Conservation (phyloP, 2,113 vertebrate genomes). For the Typhlomys cinereus region DNA sequence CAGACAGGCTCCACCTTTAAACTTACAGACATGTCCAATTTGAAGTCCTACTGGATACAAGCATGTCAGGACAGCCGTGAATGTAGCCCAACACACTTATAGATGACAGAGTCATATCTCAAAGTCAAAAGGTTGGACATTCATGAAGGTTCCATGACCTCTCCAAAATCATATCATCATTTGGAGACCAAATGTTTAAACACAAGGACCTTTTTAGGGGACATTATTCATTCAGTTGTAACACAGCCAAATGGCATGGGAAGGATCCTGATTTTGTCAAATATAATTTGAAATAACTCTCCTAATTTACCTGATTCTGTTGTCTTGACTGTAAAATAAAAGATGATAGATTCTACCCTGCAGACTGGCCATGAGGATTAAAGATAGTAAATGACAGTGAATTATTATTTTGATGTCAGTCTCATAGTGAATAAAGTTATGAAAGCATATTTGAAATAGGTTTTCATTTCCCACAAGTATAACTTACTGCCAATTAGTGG, state of each 20-base stretch:
- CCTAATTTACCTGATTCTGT: slow-evolving; percentile 38
- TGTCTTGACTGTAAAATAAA: not conserved
- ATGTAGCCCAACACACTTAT: not conserved
- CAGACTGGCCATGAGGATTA: not conserved
- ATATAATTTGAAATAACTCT: not conserved
- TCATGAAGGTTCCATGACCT: not conserved
- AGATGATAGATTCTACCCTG: not conserved
- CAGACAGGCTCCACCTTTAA: not conserved
- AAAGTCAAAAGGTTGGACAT: not conserved
- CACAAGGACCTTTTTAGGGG: not conserved
- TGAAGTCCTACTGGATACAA: not conserved
- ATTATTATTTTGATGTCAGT: slow-evolving; percentile 32
- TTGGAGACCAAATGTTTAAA: not conserved
- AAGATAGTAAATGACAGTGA: not conserved
- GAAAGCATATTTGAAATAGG: slow-evolving; percentile 28
- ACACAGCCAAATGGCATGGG: not conserved
- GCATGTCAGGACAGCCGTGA: not conserved
- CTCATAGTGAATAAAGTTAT: not conserved
- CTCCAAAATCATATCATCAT: too few relatives aligned
- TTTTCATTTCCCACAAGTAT: not conserved
- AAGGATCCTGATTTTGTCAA: not conserved
- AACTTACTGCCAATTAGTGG: not conserved
- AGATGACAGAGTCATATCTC: not conserved
- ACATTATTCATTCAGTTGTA: not conserved
- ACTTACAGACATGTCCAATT: not conserved